Evolutionary conservation across 2,888 invertebrate species (phyloP), one percentile per base, ranked within the genome.

Genomic region (Caenorhabditis sp.): DNA sequence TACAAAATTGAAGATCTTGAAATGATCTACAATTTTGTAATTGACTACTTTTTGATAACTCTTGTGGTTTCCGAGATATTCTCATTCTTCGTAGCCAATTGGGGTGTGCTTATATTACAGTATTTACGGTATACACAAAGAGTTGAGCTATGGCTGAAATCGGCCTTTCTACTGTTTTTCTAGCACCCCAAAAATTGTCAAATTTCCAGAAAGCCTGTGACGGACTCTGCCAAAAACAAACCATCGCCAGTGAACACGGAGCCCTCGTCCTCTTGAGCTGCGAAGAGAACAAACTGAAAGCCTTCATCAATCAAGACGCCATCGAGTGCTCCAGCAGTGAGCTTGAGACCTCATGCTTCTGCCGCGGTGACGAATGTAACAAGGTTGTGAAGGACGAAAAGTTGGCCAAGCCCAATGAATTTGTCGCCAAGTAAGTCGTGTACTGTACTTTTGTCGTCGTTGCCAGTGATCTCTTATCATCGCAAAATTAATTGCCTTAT

Each of bases 241-340:
- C 66, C 17, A 21, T 78, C 17, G 20, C 52, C 8, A 58, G 50
- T 21, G 59, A 62, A 31, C 54, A 36, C 2, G 67, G 66, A 53
- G 53, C 59, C 36, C 56, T 78, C 59, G 70, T 76, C 23, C 63
- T 74, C 21, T 57, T 78, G 56, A 63, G 63, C 27, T 78, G 78
- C 49, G 74, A 78, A 60, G 74, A 76, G 64, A 74, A 78, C 62
- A 73, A 78, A 57, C 20, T 72, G 38, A 56, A 25, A 58, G 38
- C 57, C 26, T 72, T 67, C 67, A 38, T 72, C 49, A 72, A 67
- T 25, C 63, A 67, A 31, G 72, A 54, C 50, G 67, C 67, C 57
- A 2, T 3, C 7, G 64, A 57, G 21, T 78, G 78, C 76, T 72
- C 72, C 59, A 70, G 69, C 70, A 70, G 69, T n/a, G 70, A 75